Base-by-base conservation (phyloP, 2,888 invertebrate genomes). In the Arrhopalites spinosus region DNA sequence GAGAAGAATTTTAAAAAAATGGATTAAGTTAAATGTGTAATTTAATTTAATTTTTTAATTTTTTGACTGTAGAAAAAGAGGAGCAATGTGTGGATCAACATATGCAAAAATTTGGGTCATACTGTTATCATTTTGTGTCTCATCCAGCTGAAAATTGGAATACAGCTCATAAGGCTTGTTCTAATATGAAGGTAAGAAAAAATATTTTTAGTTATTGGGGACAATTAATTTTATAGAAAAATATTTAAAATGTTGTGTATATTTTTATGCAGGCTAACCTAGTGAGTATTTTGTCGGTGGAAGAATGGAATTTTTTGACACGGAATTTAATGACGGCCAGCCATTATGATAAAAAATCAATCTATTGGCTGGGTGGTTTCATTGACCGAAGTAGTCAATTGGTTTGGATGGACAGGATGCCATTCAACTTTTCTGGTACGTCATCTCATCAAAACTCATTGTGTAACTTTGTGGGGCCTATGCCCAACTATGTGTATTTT, bases 61-160 rank as follows among this genome's bases (percentile, higher is more conserved):
- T n/a, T 27, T 45, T 45, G 50, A 25, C 61, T 76, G 15, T 67
- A 82, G 81, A 82, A 74, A 75, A 78, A 75, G 78, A 79, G 3
- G 78, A 80, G 59, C 79, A 80, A 69, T 82, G 82, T 68, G 71
- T 69, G 72, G 82, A 82, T 66, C 79, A 78, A 59, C 82, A 81
- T 50, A 82, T 82, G 82, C 78, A 77, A 64, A 77, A 77, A 61
- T 81, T 78, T 67, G 90, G 90, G 84, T 89, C 90, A 64, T 89
- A 90, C 78, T 93, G 93, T 85, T 93, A 92, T 86, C 88, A 93
- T 13, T 90, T 92, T 85, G 90, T 92, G 53, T 91, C 91, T 36
- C 92, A 91, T 84, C 93, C 93, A 2, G 56, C 75, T 1, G 92
- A 91, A 0, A 91, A 91, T 7, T 93, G 93, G 93, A 85, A 86